Base-by-base conservation (phyloP, 1,140 invertebrate species). In the Drosophila subobscura region DNA sequence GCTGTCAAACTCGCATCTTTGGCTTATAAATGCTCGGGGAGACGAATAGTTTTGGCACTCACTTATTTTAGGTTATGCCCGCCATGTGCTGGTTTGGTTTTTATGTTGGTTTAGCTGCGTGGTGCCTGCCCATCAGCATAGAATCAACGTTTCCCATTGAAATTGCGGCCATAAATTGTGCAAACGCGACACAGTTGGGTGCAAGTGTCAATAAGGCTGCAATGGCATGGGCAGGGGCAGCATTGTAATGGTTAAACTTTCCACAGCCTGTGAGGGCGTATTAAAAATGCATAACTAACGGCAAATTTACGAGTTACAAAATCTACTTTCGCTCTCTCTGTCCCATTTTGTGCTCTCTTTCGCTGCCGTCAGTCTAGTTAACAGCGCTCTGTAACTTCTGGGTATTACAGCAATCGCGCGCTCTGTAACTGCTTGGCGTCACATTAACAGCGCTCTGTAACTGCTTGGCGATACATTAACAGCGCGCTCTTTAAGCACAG, bases 191-290 rank as follows among this genome's bases (percentile, higher is more conserved):
- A 70, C 72, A 77, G 75, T 77, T 77, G 75, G 50, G 46, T 40
- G 42, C 60, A 77, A 85, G 77, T 84, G 78, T 89, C 84, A 77
- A 83, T 89, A 70, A 89, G 70, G 16, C 16, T 51, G 61, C 71
- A 77, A 68, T 72, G 73, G 41, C 47, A 67, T 66, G 53, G 53
- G 61, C 61, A 63, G 54, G 46, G 42, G 46, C 52, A 27, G 22
- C 59, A 77, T 72, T 77, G 73, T 74, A 63, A 66, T 60, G 54
- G 49, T 42, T 16, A 40, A 70, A 80, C 53, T 75, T 67, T 78
- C 55, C 20, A 25, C 14, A 41, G 33, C 49, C 61, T 37, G 6
- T 2, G n/a, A 22, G 51, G 10, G 4, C 2, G 40, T 55, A 74
- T 85, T 86, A 80, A 81, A 86, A 75, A 78, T 57, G 42, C 65